Evolutionary conservation across 2,797 vertebrate genomes (phyloP).

Genomic region (Amphiprion clarkii): DNA sequence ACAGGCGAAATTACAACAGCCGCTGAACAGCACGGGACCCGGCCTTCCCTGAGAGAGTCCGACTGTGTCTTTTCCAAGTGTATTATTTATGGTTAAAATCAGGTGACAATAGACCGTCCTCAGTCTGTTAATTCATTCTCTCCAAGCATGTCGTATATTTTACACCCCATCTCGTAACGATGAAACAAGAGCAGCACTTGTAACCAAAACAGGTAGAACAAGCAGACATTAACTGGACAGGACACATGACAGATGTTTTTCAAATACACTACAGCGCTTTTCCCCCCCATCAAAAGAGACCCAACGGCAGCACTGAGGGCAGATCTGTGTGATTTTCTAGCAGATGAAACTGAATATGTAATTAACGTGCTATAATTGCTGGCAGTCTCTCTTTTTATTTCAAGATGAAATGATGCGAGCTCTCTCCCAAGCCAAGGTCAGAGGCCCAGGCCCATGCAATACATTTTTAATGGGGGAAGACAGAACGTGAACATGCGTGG

Average conservation of each 20-base stretch:
- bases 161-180: background rate
- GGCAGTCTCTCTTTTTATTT: conserved; percentile 93
- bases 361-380: conserved; percentile 94
- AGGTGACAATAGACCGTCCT: too few species aligned
- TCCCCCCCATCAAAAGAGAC: conserved; percentile 49
- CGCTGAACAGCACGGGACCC: background rate
- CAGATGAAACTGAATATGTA: conserved; percentile 95
- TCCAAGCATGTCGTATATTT: background rate
- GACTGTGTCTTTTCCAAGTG: too few species aligned
- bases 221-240: conserved; percentile 44
- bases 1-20: conserved; percentile 56
- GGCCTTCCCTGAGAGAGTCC: conserved; percentile 15
- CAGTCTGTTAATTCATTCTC: background rate
- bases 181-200: conserved; percentile 27
- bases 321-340: conserved; percentile 57
- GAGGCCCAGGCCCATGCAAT: conserved; percentile 76
- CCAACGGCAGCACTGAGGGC: conserved; percentile 51
- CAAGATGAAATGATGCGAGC: conserved; percentile 92
- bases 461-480: conserved; percentile 90
- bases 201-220: conserved; percentile 45
- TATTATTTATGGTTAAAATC: background rate
- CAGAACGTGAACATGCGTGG: conserved; percentile 75
- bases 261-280: conserved; percentile 33
- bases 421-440: conserved; percentile 92
- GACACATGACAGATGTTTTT: conserved; percentile 59